A percentile compares a stretch with the other conserved stretches of the same genome.
Conservation (phyloP, 2,113 vertebrate genomes). For the Ailurus styani region DNA sequence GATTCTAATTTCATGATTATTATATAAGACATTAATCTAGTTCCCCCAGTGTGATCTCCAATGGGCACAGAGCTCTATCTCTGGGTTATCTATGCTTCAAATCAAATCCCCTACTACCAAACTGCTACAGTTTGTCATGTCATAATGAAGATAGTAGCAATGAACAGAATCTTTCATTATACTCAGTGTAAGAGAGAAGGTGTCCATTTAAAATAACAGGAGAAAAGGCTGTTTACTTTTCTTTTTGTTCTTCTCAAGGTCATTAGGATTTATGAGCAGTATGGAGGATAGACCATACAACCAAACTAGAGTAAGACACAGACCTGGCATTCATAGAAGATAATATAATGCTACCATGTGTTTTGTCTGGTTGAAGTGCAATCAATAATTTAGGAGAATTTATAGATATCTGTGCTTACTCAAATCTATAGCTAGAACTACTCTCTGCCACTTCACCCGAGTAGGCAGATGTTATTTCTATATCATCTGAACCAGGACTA, state of each 20-base stretch:
- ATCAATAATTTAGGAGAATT: background rate
- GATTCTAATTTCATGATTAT: constrained; percentile 58
- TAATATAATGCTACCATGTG: background rate
- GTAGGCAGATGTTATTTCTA: background rate
- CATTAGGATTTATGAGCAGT: background rate
- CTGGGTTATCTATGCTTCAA: constrained; percentile 66
- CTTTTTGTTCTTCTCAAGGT: background rate
- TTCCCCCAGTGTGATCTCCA: constrained; percentile 55
- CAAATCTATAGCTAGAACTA: background rate
- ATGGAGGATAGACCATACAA: background rate
- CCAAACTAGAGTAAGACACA: background rate
- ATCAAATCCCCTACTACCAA: background rate
- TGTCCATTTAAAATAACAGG: background rate
- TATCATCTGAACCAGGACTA: background rate
- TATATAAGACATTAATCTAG: constrained; percentile 56
- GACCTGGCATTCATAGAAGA: background rate
- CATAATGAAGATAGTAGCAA: constrained; percentile 57
- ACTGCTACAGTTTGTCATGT: constrained; percentile 61
- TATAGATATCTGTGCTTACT: background rate
- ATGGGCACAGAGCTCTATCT: constrained; percentile 58
- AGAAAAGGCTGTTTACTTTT: background rate
- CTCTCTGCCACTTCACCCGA: background rate
- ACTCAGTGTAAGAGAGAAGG: constrained; percentile 64
- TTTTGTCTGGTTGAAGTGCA: background rate
- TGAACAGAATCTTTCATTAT: constrained; percentile 73